These are phyloP conservation scores for Antitype chi DNA, from an alignment of 2,888 invertebrate genomes.

Conservation along the genomic window DNA sequence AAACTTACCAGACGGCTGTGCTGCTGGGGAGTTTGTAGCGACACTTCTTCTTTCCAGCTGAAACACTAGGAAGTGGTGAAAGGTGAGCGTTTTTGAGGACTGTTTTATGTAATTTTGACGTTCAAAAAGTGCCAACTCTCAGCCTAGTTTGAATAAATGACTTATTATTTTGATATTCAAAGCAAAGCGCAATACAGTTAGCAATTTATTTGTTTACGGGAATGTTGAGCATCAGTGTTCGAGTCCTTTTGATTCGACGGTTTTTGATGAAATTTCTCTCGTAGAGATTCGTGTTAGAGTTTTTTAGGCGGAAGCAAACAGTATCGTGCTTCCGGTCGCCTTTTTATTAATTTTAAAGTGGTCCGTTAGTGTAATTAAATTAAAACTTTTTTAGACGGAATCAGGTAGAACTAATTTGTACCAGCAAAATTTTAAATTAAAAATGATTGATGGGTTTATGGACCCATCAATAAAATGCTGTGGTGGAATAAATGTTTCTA, in stretches of 20 bases:
- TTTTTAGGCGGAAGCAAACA: slow-evolving; percentile 83
- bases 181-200: neutral
- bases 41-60: too few species aligned
- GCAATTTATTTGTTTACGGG: neutral
- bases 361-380: slow-evolving; percentile 77
- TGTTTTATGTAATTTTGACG: too few species aligned
- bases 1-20: too few species aligned
- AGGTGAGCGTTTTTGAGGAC: too few species aligned
- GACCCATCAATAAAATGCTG: neutral
- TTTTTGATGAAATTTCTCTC: slow-evolving; percentile 71
- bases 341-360: slow-evolving; percentile 72
- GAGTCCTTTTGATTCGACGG: slow-evolving; percentile 70
- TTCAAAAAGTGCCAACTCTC: too few species aligned
- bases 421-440: slow-evolving; percentile 29
- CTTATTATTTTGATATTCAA: too few species aligned
- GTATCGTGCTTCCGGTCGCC: slow-evolving; percentile 74
- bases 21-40: too few species aligned
- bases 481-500: neutral
- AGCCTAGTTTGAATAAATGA: too few species aligned
- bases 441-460: slow-evolving; percentile 32
- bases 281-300: slow-evolving; percentile 71
- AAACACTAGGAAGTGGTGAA: too few species aligned
- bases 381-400: slow-evolving; percentile 65
- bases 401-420: slow-evolving; percentile 45
- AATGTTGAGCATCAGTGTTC: slow-evolving; percentile 76